Conservation (phyloP, 2,113 vertebrate species). For the Cepphus grylle region DNA sequence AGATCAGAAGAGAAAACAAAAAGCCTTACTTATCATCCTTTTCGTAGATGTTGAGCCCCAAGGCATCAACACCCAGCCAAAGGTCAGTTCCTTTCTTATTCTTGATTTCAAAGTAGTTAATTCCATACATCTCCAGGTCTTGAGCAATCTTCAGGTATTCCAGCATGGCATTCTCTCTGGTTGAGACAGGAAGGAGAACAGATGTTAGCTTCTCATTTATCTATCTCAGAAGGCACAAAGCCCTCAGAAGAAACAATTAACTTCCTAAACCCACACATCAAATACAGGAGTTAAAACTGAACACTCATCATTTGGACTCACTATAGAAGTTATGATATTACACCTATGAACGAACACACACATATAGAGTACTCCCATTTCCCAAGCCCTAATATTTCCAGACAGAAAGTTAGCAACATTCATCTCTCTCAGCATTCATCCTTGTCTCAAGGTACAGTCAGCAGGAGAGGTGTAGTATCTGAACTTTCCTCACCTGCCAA, state of each 20-base stretch:
- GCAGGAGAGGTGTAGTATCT: background rate
- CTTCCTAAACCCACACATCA: background rate
- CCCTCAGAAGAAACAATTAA: background rate
- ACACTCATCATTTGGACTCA: background rate
- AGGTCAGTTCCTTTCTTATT: slow-evolving; percentile 98
- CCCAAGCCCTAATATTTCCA: background rate
- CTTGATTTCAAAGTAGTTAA: slow-evolving; percentile 98
- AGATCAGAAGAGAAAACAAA: background rate
- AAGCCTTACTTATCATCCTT: slow-evolving; percentile 92
- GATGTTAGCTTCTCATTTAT: background rate
- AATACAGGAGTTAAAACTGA: background rate
- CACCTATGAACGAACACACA: background rate
- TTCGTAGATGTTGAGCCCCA: slow-evolving; percentile 96
- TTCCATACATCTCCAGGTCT: slow-evolving; percentile 97
- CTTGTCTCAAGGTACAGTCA: background rate
- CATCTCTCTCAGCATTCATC: background rate
- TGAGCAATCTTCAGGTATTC: slow-evolving; percentile 98
- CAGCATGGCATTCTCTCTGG: slow-evolving; percentile 90
- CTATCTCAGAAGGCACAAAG: background rate
- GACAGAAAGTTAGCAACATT: background rate
- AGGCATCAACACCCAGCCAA: slow-evolving; percentile 92
- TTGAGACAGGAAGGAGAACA: background rate
- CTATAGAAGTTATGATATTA: background rate
- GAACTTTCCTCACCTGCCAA: background rate
- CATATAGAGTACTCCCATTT: background rate